Conservation (phyloP, 1,140 invertebrate genomes). For the Zaprionus taronus region DNA sequence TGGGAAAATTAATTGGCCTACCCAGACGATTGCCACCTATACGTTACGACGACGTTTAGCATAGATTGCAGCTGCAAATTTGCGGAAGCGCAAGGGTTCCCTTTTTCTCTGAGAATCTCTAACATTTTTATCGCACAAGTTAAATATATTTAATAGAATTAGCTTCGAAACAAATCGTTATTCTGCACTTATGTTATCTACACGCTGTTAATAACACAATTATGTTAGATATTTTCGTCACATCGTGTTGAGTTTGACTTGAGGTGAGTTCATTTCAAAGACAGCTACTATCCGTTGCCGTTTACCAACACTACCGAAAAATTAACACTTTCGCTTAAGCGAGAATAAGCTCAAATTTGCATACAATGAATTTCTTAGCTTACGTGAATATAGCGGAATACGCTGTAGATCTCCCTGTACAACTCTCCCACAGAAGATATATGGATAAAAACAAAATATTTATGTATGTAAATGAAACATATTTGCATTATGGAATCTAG, state of each 20-base stretch:
- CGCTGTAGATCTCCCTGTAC: no score
- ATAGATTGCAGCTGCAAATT: not conserved
- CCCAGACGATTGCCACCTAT: not conserved
- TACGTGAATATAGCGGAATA: not conserved
- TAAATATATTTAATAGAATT: not conserved
- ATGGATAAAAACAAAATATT: not conserved
- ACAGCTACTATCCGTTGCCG: not conserved
- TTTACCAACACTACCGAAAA: not conserved
- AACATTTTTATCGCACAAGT: not conserved
- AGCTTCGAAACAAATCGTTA: not conserved
- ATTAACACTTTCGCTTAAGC: not conserved
- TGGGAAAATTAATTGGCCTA: conserved; percentile 7
- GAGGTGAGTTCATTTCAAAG: no score
- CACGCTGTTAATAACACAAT: not conserved
- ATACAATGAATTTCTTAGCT: not conserved
- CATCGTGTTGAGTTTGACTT: not conserved
- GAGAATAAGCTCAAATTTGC: not conserved
- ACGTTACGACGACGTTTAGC: not conserved
- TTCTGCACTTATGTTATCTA: no score
- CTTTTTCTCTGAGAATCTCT: not conserved
- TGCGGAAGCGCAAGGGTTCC: not conserved
- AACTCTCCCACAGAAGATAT: not conserved
- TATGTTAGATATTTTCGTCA: not conserved
- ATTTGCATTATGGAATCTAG: not conserved
- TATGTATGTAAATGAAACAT: not conserved